Percentiles rank a stretch among this genome's conserved stretches.
Evolutionary conservation across 2,888 invertebrate species (phyloP).

Genomic region (Eumerus sabulonum): DNA sequence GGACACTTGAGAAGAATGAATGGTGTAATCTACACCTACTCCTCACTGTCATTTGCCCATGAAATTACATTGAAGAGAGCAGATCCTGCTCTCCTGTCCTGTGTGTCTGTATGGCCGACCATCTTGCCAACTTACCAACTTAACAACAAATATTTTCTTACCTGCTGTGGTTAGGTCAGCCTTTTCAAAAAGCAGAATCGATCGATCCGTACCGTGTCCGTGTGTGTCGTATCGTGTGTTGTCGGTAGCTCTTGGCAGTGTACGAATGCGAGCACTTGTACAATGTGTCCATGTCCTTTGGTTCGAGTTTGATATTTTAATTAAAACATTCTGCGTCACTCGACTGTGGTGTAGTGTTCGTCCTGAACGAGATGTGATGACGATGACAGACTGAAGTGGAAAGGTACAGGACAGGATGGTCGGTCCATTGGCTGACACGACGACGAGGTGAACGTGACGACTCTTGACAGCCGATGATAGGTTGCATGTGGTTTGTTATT

Average conservation of each 20-base stretch:
- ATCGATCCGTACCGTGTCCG: slow-evolving; percentile 40
- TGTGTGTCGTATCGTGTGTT: neutral
- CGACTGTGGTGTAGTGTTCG: neutral
- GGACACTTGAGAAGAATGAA: slow-evolving; percentile 60
- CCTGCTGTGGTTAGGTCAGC: slow-evolving; percentile 40
- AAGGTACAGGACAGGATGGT: slow-evolving; percentile 22
- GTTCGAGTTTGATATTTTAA: slow-evolving; percentile 59
- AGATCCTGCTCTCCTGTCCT: slow-evolving; percentile 51
- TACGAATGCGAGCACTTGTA: slow-evolving; percentile 2
- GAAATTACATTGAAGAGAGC: slow-evolving; percentile 51
- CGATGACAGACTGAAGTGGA: slow-evolving; percentile 30
- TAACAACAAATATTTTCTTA: slow-evolving; percentile 22
- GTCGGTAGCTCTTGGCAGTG: too few species aligned
- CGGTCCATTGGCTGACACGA: slow-evolving; percentile 30
- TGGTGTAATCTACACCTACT: slow-evolving; percentile 66
- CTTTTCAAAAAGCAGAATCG: slow-evolving; percentile 32
- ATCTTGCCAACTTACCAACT: slow-evolving; percentile 3
- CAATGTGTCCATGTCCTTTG: slow-evolving; percentile 1
- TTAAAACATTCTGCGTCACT: slow-evolving; percentile 38
- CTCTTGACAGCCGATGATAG: slow-evolving; percentile 15
- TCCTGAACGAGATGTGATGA: slow-evolving; percentile 6
- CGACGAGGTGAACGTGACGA: slow-evolving; percentile 26
- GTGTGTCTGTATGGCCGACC: too few species aligned
- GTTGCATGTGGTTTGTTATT: slow-evolving; percentile 6
- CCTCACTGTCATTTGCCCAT: slow-evolving; percentile 58